Evolutionary conservation across 2,888 invertebrate genomes (phyloP).

Genomic region (Lithosia quadra): DNA sequence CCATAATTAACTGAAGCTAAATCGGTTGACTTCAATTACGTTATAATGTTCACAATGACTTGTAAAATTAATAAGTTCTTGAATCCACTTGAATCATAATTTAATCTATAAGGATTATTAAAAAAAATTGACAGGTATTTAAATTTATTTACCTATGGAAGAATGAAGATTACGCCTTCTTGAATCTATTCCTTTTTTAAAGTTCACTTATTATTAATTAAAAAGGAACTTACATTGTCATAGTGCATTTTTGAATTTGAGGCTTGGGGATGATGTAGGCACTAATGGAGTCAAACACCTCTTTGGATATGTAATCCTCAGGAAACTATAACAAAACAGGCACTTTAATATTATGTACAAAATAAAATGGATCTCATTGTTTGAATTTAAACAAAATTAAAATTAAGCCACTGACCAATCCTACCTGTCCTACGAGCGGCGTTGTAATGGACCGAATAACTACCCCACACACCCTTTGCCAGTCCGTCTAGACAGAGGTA

Average conservation of each 20-base stretch:
- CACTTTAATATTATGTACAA: background rate
- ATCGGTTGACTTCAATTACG: background rate
- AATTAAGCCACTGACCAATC: background rate
- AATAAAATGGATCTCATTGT: background rate
- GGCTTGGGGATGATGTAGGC: slow-evolving; percentile 98
- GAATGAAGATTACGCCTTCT: no score
- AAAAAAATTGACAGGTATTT: background rate
- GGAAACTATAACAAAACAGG: slow-evolving; percentile 89
- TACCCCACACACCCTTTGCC: slow-evolving; percentile 18
- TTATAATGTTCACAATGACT: background rate
- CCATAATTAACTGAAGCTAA: background rate
- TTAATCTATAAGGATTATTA: background rate
- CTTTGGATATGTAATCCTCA: slow-evolving; percentile 96
- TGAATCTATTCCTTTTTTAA: no score
- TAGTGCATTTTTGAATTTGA: slow-evolving; percentile 94
- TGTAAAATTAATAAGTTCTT: background rate
- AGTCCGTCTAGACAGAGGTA: slow-evolving; percentile 22
- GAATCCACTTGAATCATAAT: background rate
- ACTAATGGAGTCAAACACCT: slow-evolving; percentile 96
- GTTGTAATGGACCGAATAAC: slow-evolving; percentile 1
- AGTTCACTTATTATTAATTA: background rate
- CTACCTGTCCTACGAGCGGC: slow-evolving; percentile 6
- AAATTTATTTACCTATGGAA: background rate
- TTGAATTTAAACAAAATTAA: background rate
- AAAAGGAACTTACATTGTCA: slow-evolving; percentile 92